Base-by-base conservation (phyloP, 2,797 vertebrate species). In the Capromys pilorides region DNA sequence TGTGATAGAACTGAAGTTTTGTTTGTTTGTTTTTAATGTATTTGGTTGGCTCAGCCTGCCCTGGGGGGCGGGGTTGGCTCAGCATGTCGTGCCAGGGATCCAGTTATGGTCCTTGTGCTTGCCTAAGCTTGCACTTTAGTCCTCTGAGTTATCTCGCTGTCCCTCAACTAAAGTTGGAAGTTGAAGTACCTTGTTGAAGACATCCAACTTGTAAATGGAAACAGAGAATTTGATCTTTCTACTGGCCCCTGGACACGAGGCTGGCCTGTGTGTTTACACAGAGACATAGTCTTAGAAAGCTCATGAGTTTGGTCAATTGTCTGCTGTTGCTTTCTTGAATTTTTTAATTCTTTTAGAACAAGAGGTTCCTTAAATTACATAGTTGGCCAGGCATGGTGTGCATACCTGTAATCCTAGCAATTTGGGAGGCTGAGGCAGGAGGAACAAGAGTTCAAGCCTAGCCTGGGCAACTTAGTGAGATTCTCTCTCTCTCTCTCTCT, bases 281-380 rank as follows among this genome's bases (percentile, higher is more conserved):
- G 1, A 28, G 6, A 33, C 31, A 14, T 8, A 1, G 3, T 11
- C 82, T 94, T 51, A 33, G 18, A 83, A 84, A 36, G 7, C 4
- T 5, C 26, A 31, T 64, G 0, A 33, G 36, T 24, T 84, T 67
- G 51, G 33, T 88, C 75, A 57, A 28, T 71, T 3, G 10, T 81
- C 61, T 71, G 33, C 24, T 81, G 12, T 81, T 8, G 1, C 14
- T 49, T 26, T 45, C 24, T 67, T 49, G 13, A 88, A 88, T 39
- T 49, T 71, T 77, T 78, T 49, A 79, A 59, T 79, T 69, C 64
- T 91, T 93, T 92, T 82, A 80, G n/a, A 93, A 88, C 4, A 64
- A 92, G n/a, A n/a, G 3, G 33, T 73, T 14, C 36, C 86, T 82
- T 84, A 81, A 87, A 94, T 81, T 66, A 57, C 41, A 1, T 62